phyloP scores from a whole-genome alignment of 1,140 invertebrate genomes.

The Brevipalpus yothersi region DNA sequence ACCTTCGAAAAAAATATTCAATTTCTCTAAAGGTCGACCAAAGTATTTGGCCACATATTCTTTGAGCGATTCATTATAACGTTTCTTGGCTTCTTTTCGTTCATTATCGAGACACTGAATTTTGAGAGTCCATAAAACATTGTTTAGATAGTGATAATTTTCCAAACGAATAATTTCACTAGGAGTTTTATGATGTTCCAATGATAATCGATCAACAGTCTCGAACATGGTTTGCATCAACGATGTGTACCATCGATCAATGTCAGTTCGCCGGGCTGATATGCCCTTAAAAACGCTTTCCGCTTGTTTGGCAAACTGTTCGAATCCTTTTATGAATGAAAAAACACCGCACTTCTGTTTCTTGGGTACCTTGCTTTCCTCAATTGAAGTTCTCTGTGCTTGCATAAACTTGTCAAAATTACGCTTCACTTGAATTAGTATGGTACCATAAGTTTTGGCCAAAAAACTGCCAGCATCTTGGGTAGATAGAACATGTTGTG shows the following conservation, averaged over 20 bases:
- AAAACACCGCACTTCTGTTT: constrained; percentile 72
- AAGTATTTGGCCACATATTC: constrained; percentile 83
- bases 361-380: constrained; percentile 38
- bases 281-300: constrained; percentile 56
- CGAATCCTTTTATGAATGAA: constrained; percentile 72
- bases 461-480: constrained; percentile 75
- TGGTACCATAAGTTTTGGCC: constrained; percentile 56
- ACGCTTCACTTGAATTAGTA: constrained; percentile 73
- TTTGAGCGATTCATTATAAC: constrained; percentile 54
- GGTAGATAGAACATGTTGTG: constrained; percentile 65
- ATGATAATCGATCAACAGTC: constrained; percentile 47
- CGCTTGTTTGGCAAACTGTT: constrained; percentile 59
- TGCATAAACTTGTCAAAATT: constrained; percentile 83
- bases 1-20: constrained; percentile 91
- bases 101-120: constrained; percentile 62
- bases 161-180: constrained; percentile 65
- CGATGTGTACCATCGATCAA: constrained; percentile 81
- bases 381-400: constrained; percentile 51
- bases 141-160: constrained; percentile 87
- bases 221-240: constrained; percentile 64
- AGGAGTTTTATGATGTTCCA: constrained; percentile 76
- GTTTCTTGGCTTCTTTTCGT: constrained; percentile 68
- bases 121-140: constrained; percentile 62
- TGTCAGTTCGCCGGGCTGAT: constrained; percentile 66
- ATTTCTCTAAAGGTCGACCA: constrained; percentile 77